Evolutionary conservation across 2,797 vertebrate genomes (phyloP).

Genomic region (Clamator glandarius): DNA sequence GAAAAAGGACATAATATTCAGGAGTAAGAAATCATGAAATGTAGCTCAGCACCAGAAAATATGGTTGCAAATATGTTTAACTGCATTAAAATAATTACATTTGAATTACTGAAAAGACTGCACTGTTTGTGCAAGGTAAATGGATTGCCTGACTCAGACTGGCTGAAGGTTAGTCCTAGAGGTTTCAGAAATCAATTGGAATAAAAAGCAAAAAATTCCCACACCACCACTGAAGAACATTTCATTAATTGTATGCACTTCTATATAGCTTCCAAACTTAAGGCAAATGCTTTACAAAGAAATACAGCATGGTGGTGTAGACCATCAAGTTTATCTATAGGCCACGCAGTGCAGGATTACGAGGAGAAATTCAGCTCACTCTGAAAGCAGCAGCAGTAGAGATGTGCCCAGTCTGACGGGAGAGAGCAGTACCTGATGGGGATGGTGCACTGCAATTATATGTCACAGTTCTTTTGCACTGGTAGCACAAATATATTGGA

Average conservation of each 20-base stretch:
- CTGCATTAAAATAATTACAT: slow-evolving; percentile 23
- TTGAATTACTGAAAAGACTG: background rate
- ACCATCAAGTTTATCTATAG: background rate
- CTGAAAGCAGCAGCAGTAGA: background rate
- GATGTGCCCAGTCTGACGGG: background rate
- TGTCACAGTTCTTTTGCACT: fast-evolving
- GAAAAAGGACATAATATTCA: background rate
- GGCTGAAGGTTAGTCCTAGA: slow-evolving; percentile 18
- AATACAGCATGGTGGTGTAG: background rate
- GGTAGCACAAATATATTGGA: background rate
- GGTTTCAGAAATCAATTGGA: background rate
- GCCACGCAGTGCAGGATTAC: background rate
- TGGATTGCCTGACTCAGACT: slow-evolving; percentile 1
- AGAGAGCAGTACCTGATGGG: background rate
- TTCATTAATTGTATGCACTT: background rate
- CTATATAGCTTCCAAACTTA: background rate
- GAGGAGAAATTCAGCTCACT: background rate
- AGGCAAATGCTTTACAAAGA: background rate
- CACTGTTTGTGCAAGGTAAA: background rate
- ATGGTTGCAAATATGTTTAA: background rate
- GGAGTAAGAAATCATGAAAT: background rate
- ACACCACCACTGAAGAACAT: background rate
- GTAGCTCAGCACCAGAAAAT: slow-evolving; percentile 45
- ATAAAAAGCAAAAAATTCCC: background rate
- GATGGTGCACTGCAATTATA: fast-evolving